Evolutionary conservation across 2,797 vertebrate species (phyloP), one percentile per base, ranked within the genome.

Genomic region (Sebastes hubbsi): DNA sequence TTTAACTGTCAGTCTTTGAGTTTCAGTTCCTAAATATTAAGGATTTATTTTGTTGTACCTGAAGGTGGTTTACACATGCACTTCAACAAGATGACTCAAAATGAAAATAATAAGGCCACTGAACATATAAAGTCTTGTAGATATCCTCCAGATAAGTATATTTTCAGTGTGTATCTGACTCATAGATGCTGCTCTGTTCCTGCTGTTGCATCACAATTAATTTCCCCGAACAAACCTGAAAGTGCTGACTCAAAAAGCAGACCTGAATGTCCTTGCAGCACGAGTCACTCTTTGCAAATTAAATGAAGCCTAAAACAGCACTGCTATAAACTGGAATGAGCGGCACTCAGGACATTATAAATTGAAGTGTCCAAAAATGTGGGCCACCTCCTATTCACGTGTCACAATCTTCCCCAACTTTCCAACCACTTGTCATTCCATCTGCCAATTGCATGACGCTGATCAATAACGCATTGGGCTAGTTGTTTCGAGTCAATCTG

Each of bases 391-490:
- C 32, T 8, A 25, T 72, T 78, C 85, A 84, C 61, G 13, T 90
- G 81, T 89, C 72, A 42, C 42, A 30, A 13, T 70, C 16, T 52
- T 76, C 25, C 6, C 42, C 30, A 16, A 62, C 56, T 63, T 80
- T 77, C 58, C 38, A 80, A 27, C 25, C 58, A 60, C 66, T 73
- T 56, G 25, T 65, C 56, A 25, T 27, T 80, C 52, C 38, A 20
- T 63, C 34, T 77, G 71, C 58, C 49, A 30, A 32, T 13, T 54
- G 74, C 9, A 6, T 55, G 54, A 32, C 59, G 69, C 27, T 62
- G 81, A 63, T 91, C 80, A 70, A 84, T 87, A 72, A 72, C 6
- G 3, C 29, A 75, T 75, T 38, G 61, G 72, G 42, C 75, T 12
- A 12, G 46, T 42, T 78, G 70, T 27, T 81, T 74, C n/a, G 16